These are phyloP conservation scores for Reticulitermes speratus DNA, from an alignment of 1,140 invertebrate genomes.

Conservation along the genomic window DNA sequence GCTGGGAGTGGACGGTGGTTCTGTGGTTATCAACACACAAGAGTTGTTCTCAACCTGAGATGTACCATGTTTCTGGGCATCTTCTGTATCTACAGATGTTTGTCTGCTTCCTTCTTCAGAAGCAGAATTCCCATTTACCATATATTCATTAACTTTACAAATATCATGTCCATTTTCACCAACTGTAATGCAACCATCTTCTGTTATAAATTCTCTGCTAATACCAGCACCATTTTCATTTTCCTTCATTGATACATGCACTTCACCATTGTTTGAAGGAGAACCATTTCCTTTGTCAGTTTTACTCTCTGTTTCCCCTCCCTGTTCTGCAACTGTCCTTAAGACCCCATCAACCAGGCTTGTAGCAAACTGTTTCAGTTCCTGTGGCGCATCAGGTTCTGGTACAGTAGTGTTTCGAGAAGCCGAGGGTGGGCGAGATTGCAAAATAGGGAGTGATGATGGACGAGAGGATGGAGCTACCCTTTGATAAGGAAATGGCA, in stretches of 20 bases:
- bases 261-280: background rate
- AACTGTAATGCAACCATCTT: background rate
- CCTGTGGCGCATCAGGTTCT: constrained; percentile 22
- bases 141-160: background rate
- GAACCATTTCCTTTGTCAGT: background rate
- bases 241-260: background rate
- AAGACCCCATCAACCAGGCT: constrained; percentile 31
- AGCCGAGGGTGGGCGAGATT: background rate
- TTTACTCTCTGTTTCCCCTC: background rate
- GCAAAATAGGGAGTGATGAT: constrained; percentile 28
- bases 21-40: background rate
- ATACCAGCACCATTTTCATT: background rate
- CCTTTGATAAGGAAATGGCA: constrained; percentile 29
- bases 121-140: background rate
- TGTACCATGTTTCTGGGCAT: background rate
- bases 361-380: constrained; percentile 30
- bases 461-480: background rate
- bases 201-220: background rate
- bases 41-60: background rate
- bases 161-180: background rate
- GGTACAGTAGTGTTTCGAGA: background rate
- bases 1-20: background rate
- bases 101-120: background rate
- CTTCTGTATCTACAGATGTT: background rate
- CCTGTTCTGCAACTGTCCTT: constrained; percentile 25